Evolutionary conservation across 2,888 invertebrate genomes (phyloP), one percentile per base, ranked within the genome.

Genomic region (Pristionchus exspectatus): DNA sequence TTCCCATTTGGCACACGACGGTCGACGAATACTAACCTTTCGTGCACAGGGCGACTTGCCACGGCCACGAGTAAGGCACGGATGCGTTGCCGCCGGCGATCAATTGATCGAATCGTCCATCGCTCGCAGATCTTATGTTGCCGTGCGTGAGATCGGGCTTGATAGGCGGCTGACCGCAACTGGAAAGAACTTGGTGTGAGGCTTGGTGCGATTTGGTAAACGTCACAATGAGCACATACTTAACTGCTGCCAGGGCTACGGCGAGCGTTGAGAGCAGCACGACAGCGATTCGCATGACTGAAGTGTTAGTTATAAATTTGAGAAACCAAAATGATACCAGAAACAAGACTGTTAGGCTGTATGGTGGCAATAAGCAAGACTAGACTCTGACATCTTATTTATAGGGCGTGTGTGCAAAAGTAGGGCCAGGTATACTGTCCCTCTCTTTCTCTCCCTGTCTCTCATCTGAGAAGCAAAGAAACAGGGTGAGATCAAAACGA

Each of bases 41-140:
- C 3, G 38, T 14, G 72, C 85, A 85, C 89, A 69, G 85, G 10
- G 30, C 89, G 59, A 85, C 74, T 44, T 54, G 54, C 89, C 89
- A 89, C 2, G 89, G 89, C 89, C 89, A 89, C 5, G 89, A 89
- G 85, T 89, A 89, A 9, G 89, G 72, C 21, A 38, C 33, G 30
- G 89, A 72, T 0, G n/a, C 21, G 38, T 21, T n/a, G 3, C 89
- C 89, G 16, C 89, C 89, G 10, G 85, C 74, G 63, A 89, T 89
- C 44, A 50, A 50, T 50, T 12, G 44, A 50, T 50, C 12, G 10
- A 50, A 50, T 50, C 44, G 44, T 50, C 44, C 44, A 9, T 3
- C 44, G 12, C 44, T 50, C 0, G 10, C 44, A 12, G 10, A n/a
- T 7, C 12, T n/a, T 2, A 44, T 50, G n/a, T 3, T 30, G 33